Base-by-base conservation (phyloP, 2,888 invertebrate species). In the Polydrusus pterygomalis region DNA sequence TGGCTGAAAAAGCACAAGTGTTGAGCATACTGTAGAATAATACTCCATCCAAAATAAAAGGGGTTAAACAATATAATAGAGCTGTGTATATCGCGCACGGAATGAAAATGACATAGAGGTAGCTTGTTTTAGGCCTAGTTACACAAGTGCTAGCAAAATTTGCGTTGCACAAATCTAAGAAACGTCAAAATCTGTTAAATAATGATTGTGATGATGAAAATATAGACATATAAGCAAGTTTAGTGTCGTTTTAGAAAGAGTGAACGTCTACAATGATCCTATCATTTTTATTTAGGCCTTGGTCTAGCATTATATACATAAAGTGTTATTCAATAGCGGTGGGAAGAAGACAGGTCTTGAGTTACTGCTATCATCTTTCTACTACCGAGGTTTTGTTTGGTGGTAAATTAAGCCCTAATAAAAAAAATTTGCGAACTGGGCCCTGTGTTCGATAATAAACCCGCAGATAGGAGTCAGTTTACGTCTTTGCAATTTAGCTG, bases 281-380 rank as follows among this genome's bases (percentile, higher is more conserved):
- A 17, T 38, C n/a, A 60, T 60, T 60, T 60, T 1, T 7, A 17
- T 60, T 60, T 3, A 30, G 11, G 54, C 30, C 20, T 54, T 13
- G 54, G 7, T 60, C 9, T 60, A 60, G 38, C 40, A 30, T 0
- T 54, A 54, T 17, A 9, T 49, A 9, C 13, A 56, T 18, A 47
- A 11, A 45, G 43, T 30, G 70, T 49, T 20, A 71, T 71, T 63
- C 63, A 51, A 71, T 62, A 71, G 38, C 49, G 49, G 63, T 71
- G 71, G 54, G 71, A 71, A 71, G 71, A 70, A 71, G 71, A 51
- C 25, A 47, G 38, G 71, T 63, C 18, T 71, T 49, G 18, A 38
- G 49, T 71, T 71, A 51, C 63, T 47, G 20, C 9, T 60, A 58
- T 70, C 71, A 51, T 49, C 51, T 71, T 63, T 71, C 63, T 43